Conservation (phyloP, 2,888 invertebrate species). For the Venusia cambrica region DNA sequence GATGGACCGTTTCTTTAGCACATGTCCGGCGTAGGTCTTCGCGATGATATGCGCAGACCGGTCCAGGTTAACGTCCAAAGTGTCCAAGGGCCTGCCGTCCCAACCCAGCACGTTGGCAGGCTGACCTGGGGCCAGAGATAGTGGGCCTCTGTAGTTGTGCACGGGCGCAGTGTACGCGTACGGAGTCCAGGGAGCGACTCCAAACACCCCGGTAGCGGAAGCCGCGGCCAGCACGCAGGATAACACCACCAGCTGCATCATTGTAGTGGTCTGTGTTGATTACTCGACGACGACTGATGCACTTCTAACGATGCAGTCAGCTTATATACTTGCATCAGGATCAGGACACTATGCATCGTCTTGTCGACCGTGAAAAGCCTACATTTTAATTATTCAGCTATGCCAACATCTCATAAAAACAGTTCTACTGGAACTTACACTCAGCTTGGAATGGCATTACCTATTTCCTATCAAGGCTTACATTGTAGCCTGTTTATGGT, state of each 20-base stretch:
- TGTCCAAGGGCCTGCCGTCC: constrained; percentile 69
- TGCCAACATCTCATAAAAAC: constrained; percentile 12
- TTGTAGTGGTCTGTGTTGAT: constrained; percentile 72
- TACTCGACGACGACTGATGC: constrained; percentile 60
- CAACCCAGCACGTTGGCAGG: constrained; percentile 64
- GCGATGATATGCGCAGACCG: constrained; percentile 60
- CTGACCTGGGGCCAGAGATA: constrained; percentile 54
- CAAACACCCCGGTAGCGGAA: constrained; percentile 52
- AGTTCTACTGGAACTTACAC: constrained; percentile 4
- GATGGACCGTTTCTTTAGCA: constrained; percentile 58
- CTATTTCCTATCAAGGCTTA: constrained; percentile 7
- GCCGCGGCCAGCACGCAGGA: constrained; percentile 82
- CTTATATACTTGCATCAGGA: constrained; percentile 55
- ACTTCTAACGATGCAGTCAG: constrained; percentile 30
- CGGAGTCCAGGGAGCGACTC: constrained; percentile 23
- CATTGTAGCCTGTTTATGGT: too few species aligned
- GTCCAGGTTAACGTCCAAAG: constrained; percentile 66
- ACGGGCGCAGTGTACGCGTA: constrained; percentile 27
- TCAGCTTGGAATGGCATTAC: constrained; percentile 8
- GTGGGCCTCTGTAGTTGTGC: constrained; percentile 32
- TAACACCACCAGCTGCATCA: constrained; percentile 82
- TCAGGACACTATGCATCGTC: constrained; percentile 12
- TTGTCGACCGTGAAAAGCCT: constrained; percentile 21
- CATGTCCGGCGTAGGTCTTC: constrained; percentile 49
- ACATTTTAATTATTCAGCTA: constrained; percentile 17